Evolutionary conservation across 2,113 vertebrate species (phyloP).

Genomic region (Ctenomys sociabilis): DNA sequence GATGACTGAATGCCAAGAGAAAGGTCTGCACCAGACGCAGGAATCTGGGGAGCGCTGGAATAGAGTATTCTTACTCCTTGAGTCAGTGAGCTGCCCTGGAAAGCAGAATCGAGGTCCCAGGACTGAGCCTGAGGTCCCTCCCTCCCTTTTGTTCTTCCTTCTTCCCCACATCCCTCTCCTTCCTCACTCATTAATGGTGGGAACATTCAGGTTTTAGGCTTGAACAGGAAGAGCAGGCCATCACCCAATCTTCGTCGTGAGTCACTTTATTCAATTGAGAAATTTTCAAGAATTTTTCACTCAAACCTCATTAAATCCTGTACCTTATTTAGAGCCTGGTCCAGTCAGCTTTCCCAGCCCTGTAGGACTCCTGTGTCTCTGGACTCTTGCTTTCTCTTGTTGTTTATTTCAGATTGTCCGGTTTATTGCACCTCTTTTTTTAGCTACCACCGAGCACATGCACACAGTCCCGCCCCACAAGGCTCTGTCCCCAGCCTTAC

Average conservation of each 20-base stretch:
- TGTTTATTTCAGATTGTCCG: not conserved
- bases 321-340: not conserved
- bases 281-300: not conserved
- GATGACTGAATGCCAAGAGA: not conserved
- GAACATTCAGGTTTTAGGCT: not conserved
- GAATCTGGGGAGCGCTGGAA: fast-evolving
- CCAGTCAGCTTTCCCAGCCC: not conserved
- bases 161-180: fast-evolving
- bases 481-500: not conserved
- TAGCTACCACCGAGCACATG: too few species aligned
- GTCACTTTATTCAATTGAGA: not conserved
- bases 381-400: not conserved
- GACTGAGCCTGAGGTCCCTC: not conserved
- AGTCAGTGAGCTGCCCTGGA: not conserved
- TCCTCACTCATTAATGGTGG: not conserved
- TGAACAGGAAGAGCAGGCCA: not conserved
- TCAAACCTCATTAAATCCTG: not conserved
- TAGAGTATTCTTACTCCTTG: not conserved
- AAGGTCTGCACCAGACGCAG: fast-evolving
- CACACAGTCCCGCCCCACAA: not conserved
- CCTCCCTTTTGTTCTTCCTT: fast-evolving
- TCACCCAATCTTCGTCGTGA: not conserved
- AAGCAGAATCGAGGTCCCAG: not conserved
- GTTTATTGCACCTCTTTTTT: not conserved
- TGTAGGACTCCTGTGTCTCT: not conserved